Base-by-base conservation (phyloP, 2,113 vertebrate genomes). In the Neodontobutis hainanensis region DNA sequence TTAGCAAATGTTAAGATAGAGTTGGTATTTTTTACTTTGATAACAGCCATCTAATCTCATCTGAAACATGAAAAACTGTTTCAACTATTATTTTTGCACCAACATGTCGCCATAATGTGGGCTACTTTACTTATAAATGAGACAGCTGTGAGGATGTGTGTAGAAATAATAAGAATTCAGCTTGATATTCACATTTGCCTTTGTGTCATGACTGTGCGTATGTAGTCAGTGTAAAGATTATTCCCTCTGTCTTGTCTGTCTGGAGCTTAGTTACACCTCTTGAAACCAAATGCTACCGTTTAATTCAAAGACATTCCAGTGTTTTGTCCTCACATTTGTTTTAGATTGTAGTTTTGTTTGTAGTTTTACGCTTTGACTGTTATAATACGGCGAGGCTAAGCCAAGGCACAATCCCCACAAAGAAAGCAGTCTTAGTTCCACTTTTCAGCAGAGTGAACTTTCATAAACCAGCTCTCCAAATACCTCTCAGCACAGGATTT, bases 381-480 rank as follows among this genome's bases (percentile, higher is more conserved):
- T 68, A 76, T 73, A 75, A 80, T 46, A 63, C 61, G 2, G 34
- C 50, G 16, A 15, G 36, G 19, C 67, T 83, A 59, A 82, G 68
- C 80, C 67, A 27, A 68, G 12, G 51, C 11, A 11, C 32, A 53
- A 65, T 75, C 76, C 70, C 51, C 61, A 64, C 64, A 57, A 48
- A 65, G 60, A 86, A 86, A 69, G 75, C 52, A 62, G 72, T 78
- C 72, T 88, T 88, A 85, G 82, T 87, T 89, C 81, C 80, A 84
- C 82, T 84, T 75, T 75, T 83, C 80, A 84, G 80, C 76, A 73
- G 76, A 73, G 43, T 77, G 65, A 85, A 80, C 80, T 75, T 68
- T 57, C 65, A 69, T 77, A 65, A 79, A 77, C 45, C 78, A 46
- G 0, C 19, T 34, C 66, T 48, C 64, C 75, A 80, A 73, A 82